Conservation (phyloP, 2,888 invertebrate genomes). For the Vanessa cardui region DNA sequence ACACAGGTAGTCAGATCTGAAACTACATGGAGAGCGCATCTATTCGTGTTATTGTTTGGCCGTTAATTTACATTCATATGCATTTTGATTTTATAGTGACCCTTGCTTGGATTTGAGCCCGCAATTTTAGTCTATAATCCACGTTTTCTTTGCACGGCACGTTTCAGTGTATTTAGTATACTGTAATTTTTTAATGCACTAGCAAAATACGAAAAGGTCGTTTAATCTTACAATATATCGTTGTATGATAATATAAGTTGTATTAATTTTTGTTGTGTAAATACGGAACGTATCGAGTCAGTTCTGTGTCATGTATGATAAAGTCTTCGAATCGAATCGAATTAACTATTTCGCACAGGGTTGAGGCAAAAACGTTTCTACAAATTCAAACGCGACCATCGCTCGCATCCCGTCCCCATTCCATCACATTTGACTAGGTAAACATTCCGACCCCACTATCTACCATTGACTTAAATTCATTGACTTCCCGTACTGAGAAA, state of each 20-base stretch:
- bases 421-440: slow-evolving; percentile 81
- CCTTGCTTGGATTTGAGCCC: no score
- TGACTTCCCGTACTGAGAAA: slow-evolving; percentile 71
- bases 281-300: not conserved
- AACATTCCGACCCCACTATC: slow-evolving; percentile 77
- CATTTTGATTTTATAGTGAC: no score
- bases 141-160: no score
- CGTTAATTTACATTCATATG: no score
- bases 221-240: not conserved
- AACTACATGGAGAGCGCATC: no score
- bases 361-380: slow-evolving; percentile 46
- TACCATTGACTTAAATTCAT: slow-evolving; percentile 66
- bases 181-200: no score
- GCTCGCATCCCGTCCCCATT: slow-evolving; percentile 60
- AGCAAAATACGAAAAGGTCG: no score
- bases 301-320: slow-evolving; percentile 4
- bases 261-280: not conserved
- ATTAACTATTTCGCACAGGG: slow-evolving; percentile 9
- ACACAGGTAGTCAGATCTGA: no score
- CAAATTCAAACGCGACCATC: slow-evolving; percentile 59
- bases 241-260: not conserved
- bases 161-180: no score
- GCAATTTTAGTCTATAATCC: no score
- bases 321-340: slow-evolving; percentile 1
- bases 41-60: no score